Percentiles rank a stretch among this genome's conserved stretches.
Evolutionary conservation across 1,140 invertebrate genomes (phyloP).

Genomic region (Mactra quadrangularis): DNA sequence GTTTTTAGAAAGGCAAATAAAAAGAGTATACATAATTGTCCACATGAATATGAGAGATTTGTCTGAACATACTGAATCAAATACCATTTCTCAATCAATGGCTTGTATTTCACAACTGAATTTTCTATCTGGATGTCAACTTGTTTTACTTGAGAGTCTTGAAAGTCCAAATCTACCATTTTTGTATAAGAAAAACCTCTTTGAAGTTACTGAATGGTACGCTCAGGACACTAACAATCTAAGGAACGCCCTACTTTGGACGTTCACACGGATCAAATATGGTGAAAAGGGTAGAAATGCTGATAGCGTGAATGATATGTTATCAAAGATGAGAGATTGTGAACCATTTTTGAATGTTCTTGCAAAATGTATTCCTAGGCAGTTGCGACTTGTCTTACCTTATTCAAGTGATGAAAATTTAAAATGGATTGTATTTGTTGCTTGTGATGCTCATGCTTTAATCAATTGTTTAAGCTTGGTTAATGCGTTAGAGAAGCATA

Average conservation of each 20-base stretch:
- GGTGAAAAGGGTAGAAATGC: constrained; percentile 41
- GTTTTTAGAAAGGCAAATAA: too few relatives aligned
- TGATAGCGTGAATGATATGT: constrained; percentile 44
- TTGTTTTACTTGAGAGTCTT: constrained; percentile 66
- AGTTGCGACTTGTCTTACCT: neutral
- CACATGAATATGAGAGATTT: constrained; percentile 58
- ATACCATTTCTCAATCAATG: neutral
- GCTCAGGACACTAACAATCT: constrained; percentile 46
- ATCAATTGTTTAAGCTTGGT: constrained; percentile 10
- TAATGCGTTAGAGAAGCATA: constrained; percentile 39
- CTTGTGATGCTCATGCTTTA: constrained; percentile 30
- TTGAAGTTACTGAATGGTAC: constrained; percentile 53
- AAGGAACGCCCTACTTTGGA: constrained; percentile 67
- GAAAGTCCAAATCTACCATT: constrained; percentile 50
- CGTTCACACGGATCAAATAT: constrained; percentile 69
- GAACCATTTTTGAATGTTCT: constrained; percentile 48
- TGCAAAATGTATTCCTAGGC: constrained; percentile 48
- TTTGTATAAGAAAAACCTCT: constrained; percentile 18
- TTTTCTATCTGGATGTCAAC: constrained; percentile 67
- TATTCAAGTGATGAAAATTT: neutral
- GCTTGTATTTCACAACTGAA: constrained; percentile 59
- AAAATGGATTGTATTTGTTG: constrained; percentile 38
- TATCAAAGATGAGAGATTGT: constrained; percentile 46
- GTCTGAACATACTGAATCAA: neutral
- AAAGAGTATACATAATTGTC: constrained; percentile 65